Evolutionary conservation across 2,113 vertebrate species (phyloP), one percentile per base, ranked within the genome.

Genomic region (Lasiurus borealis): DNA sequence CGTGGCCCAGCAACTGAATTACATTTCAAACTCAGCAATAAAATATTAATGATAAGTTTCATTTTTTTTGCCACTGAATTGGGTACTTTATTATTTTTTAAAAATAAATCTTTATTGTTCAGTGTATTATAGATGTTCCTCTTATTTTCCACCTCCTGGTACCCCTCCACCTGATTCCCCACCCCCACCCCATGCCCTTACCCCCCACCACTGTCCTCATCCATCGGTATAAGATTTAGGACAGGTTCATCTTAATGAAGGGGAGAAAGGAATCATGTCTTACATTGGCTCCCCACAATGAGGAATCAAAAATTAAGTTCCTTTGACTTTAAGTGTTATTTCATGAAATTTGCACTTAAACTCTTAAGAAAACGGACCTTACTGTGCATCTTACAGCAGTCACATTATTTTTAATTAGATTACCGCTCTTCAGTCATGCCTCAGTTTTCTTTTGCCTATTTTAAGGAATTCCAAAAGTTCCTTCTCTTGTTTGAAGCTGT

Each of bases 391-490:
- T 52, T 29, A 2, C 0, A n/a, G 44, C 18, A 14, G 8, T 64
- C 5, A 34, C 57, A 16, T 48, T 72, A 48, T 81, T 96, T 93
- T 85, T 52, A 18, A 36, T 52, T 29, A 7, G 6, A 27, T 76
- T 21, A 14, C n/a, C 48, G 23, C 29, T 18, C 62, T 64, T 59
- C 46, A 34, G 44, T 36, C 44, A 34, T 40, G 3, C 75, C 71
- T 85, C 34, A 29, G 11, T 23, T 71, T 52, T 59, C 69, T 89
- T 75, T 75, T 31, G 69, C 40, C 92, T 93, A 57, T 96, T 96
- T 95, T 85, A 77, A 91, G 80, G 34, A 75, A 95, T 97, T 95
- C 92, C 92, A 92, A 93, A 96, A 95, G 68, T 50, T 73, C 82
- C 68, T 87, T 80, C 80, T 64, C 25, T 25, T 75, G 62, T 68